Evolutionary conservation across 2,888 invertebrate genomes (phyloP).

Genomic region (Pachymerium ferrugineum): DNA sequence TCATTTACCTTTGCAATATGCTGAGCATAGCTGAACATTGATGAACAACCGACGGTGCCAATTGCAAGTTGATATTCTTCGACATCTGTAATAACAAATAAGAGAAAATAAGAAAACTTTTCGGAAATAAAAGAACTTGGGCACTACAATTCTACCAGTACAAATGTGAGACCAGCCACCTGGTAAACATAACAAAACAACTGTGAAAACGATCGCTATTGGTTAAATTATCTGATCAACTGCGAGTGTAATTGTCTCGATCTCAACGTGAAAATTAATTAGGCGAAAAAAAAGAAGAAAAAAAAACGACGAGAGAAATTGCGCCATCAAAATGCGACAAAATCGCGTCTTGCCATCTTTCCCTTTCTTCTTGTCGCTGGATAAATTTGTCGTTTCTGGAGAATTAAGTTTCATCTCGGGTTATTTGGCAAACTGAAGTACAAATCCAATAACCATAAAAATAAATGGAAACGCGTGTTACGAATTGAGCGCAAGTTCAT

Average conservation of each 20-base stretch:
- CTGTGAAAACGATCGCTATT: no score
- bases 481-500: not conserved
- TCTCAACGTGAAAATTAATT: not conserved
- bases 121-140: not conserved
- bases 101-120: not conserved
- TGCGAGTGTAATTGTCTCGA: not conserved
- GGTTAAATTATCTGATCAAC: no score
- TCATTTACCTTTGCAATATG: constrained; percentile 57
- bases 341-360: no score
- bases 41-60: constrained; percentile 94
- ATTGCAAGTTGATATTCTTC: constrained; percentile 57
- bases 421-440: no score
- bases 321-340: not conserved
- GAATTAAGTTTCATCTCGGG: no score
- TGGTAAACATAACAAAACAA: no score
- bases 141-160: not conserved
- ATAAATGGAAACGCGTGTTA: not conserved
- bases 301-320: not conserved
- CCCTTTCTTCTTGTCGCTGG: not conserved
- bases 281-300: not conserved
- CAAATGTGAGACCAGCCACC: not conserved
- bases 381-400: no score
- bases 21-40: constrained; percentile 94
- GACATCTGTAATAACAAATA: constrained; percentile 28
- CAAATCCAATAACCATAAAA: not conserved